Base-by-base conservation (phyloP, 2,113 vertebrate genomes). In the Hypanus sabinus region DNA sequence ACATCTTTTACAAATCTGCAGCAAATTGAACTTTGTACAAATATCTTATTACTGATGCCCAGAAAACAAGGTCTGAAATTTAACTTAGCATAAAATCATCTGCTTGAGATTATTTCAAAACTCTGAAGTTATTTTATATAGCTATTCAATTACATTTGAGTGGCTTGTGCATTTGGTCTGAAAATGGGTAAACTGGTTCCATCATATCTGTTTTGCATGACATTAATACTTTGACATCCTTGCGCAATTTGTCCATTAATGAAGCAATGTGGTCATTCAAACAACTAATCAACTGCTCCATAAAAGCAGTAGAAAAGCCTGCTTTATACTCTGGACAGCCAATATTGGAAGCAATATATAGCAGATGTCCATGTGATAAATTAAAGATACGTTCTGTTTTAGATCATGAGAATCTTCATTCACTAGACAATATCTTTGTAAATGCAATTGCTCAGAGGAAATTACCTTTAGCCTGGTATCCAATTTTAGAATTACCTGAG, bases 201-300 rank as follows among this genome's bases (percentile, higher is more conserved):
- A 12, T 62, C 30, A 65, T 2, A 60, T 62, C 85, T 90, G 30
- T 90, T 33, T 79, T 36, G n/a, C n/a, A 36, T 79, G 76, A 16
- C n/a, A 36, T 79, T 90, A 90, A 65, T 65, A 65, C 85, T 65
- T 68, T 38, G 85, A 90, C 85, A 90, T 90, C 85, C 60, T 65
- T 90, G 20, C 33, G 30, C 60, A 90, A 90, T 90, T 90, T 30
- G 20, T 65, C 85, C 62, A 62, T 68, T 68, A 90, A 90, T 30
- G n/a, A 65, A 7, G 85, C 60, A 90, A 90, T 68, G 60, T n/a
- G 30, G 30, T 90, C 65, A 65, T 68, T 65, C 18, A 62, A 90
- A 90, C 62, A 62, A 90, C 60, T 88, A 90, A 90, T 88, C 85
- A 88, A 88, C 79, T 90, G 85, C 60, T 65, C 60, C 57, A 73